Base-by-base conservation (phyloP, 2,888 invertebrate species). In the Ectemnius continuus region DNA sequence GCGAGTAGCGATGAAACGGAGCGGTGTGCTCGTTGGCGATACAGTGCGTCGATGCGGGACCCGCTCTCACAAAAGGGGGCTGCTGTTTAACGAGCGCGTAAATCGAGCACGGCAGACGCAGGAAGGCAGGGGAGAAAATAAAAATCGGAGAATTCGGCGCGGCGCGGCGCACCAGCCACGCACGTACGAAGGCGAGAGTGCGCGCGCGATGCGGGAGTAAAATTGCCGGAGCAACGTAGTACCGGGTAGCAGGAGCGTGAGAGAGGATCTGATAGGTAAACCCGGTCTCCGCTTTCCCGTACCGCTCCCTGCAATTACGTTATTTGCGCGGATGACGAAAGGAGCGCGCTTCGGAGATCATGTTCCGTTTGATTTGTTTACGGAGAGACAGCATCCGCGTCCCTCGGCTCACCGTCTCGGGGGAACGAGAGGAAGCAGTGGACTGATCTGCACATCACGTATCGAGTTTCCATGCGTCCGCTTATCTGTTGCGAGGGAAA, bases 241-340 rank as follows among this genome's bases (percentile, higher is more conserved):
- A 14, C 16, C 52, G 52, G 13, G 52, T n/a, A 52, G 52, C 14
- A 47, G 2, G 16, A 52, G 16, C 14, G n/a, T 16, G 16, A 14
- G 52, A 16, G 52, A 52, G 52, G 36, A 36, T 23, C 23, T 23
- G 36, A 36, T 36, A 36, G 36, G 36, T 36, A 36, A 36, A 36
- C 36, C 23, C 52, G 6, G 14, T 52, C 52, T 52, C 16, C 14
- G 16, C 36, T 52, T 52, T 52, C 52, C 52, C 52, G 52, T 14
- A 13, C 5, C 52, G 52, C 16, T 52, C 52, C 16, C 52, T 52
- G 14, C 52, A 16, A 52, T 52, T 52, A 52, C 52, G 52, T 52
- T 52, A 52, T 52, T 52, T 52, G 52, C 52, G 52, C n/a, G 52
- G n/a, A 52, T 16, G 52, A 16, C 52, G 52, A 52, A 52, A 52